Percentiles rank a stretch among this genome's conserved stretches.
Evolutionary conservation across 2,113 vertebrate species (phyloP).

Genomic region (Papio anubis): DNA sequence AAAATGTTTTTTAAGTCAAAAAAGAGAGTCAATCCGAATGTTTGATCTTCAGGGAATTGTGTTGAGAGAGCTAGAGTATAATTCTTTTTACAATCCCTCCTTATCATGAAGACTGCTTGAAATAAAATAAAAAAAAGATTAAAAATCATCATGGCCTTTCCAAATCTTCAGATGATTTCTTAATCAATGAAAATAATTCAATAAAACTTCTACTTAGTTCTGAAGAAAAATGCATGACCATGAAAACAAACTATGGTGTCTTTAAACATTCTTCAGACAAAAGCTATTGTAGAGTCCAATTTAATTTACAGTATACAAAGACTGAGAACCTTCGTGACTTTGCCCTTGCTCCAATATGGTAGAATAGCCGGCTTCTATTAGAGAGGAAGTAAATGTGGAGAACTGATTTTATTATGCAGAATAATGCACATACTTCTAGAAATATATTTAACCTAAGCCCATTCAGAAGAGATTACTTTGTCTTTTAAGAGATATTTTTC

Average conservation of each 20-base stretch:
- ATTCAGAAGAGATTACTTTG: neutral
- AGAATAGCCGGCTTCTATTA: neutral
- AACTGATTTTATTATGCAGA: neutral
- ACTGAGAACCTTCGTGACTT: neutral
- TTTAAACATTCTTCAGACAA: neutral
- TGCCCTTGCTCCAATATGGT: fast-evolving
- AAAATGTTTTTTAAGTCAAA: constrained; percentile 12
- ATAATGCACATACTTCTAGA: neutral
- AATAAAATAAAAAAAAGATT: neutral
- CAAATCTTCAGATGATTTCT: constrained; percentile 14
- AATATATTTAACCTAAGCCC: neutral
- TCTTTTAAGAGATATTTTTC: neutral
- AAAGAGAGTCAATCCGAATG: neutral
- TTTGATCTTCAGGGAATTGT: neutral
- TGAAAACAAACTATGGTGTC: neutral
- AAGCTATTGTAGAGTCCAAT: neutral
- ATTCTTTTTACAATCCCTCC: neutral
- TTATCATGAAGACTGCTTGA: neutral
- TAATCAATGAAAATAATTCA: neutral
- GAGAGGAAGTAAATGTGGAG: neutral
- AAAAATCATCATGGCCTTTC: neutral
- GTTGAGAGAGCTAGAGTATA: neutral
- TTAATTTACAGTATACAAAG: neutral
- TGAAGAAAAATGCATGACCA: neutral
- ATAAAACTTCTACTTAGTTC: neutral